A percentile compares a stretch with the other conserved stretches of the same genome.
These are phyloP conservation scores for Asteroscopus sphinx DNA, from an alignment of 2,888 invertebrate genomes.

Conservation along the genomic window DNA sequence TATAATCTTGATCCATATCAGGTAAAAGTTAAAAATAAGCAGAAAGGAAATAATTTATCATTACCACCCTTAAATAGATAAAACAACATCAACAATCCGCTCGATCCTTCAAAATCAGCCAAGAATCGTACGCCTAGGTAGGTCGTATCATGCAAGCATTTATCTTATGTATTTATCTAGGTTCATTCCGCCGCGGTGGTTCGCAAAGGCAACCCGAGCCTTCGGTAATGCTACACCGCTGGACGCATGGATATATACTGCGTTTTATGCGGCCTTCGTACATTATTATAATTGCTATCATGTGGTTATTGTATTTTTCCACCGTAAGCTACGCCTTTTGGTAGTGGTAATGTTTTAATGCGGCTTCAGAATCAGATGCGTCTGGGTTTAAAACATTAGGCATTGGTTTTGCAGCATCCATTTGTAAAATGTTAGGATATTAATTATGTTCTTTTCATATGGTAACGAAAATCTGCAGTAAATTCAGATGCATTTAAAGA, in stretches of 20 bases:
- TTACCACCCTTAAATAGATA: slow-evolving; percentile 1
- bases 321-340: slow-evolving; percentile 17
- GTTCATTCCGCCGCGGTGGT: slow-evolving; percentile 57
- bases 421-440: not conserved
- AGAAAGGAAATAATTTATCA: slow-evolving; percentile 22
- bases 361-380: slow-evolving; percentile 1
- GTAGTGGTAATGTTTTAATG: slow-evolving; percentile 11
- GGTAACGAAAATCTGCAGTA: no score
- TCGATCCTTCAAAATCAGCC: slow-evolving; percentile 49
- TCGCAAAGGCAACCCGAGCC: slow-evolving; percentile 57
- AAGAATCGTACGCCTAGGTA: slow-evolving; percentile 43
- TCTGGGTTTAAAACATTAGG: not conserved
- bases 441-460: not conserved
- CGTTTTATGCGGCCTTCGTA: slow-evolving; percentile 46
- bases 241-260: slow-evolving; percentile 34
- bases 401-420: not conserved
- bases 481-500: no score
- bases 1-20: no score
- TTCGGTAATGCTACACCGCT: slow-evolving; percentile 52
- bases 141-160: slow-evolving; percentile 43
- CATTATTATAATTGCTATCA: slow-evolving; percentile 52
- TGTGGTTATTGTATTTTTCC: slow-evolving; percentile 41
- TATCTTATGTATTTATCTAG: slow-evolving; percentile 56
- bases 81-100: slow-evolving; percentile 33
- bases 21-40: no score